Base-by-base conservation (phyloP, 2,797 vertebrate genomes). In the Dendrocincla fuliginosa region DNA sequence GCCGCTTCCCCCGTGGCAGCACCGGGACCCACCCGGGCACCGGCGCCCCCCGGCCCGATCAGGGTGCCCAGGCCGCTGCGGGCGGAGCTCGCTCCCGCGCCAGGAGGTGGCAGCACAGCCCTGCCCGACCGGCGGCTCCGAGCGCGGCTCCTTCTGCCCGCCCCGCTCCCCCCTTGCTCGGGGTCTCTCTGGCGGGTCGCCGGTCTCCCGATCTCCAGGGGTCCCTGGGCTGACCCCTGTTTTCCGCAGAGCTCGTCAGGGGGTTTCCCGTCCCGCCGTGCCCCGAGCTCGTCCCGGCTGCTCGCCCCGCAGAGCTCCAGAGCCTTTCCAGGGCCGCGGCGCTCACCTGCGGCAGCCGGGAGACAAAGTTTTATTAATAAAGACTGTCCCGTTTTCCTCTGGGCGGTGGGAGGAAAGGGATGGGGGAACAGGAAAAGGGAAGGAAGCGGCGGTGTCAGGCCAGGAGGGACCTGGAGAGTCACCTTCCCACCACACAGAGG, bases 61-160 rank as follows among this genome's bases (percentile, higher is more conserved):
- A 3, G 41, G 27, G 46, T 1, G 16, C 32, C 7, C 11, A 23
- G 35, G n/a, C 6, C 17, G n/a, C 47, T 28, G 61, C 53, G 1
- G 53, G n/a, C 9, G 22, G n/a, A 22, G 47, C 20, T 39, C 24
- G 23, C 37, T 30, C 7, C 27, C 10, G n/a, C 3, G 19, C 94
- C 94, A 25, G 90, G 57, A 94, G 94, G 44, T 70, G 92, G 95
- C 94, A 94, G 95, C 33, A 44, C 42, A 44, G 42, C 42, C 42
- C 18, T 19, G 42, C 42, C 42, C 42, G 42, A 19, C 9, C 42
- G 19, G 42, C 42, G 42, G 37, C 24, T 33, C 46, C 16, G 1
- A 2, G 5, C 3, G 8, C 33, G 41, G 14, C 41, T 19, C 6
- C 3, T 8, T 3, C 20, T 10, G 35, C 7, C 50, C 0, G 5